These are phyloP conservation scores for Drosophila mimetica DNA, from an alignment of 2,888 invertebrate genomes.

Conservation along the genomic window DNA sequence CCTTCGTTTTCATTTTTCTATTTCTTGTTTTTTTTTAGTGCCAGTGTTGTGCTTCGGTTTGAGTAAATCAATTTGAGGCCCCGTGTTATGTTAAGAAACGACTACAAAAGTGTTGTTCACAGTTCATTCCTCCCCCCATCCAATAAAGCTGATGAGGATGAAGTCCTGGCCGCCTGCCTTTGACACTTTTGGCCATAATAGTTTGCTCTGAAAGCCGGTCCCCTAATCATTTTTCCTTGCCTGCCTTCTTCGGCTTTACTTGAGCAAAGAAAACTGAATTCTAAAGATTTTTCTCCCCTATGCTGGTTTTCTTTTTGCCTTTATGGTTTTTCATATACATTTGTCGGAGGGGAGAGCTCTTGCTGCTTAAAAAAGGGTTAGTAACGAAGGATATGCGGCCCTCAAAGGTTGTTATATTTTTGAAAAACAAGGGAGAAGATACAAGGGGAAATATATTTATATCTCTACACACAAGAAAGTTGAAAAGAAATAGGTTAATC, in stretches of 20 bases:
- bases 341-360: conserved; percentile 5
- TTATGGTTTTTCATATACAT: conserved; percentile 37
- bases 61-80: conserved; percentile 73
- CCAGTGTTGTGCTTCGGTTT: conserved; percentile 28
- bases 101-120: conserved; percentile 71
- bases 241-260: conserved; percentile 27
- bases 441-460: not conserved
- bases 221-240: conserved; percentile 22
- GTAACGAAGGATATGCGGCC: conserved; percentile 5
- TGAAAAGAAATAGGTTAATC: not conserved
- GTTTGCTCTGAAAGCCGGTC: conserved; percentile 51
- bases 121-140: conserved; percentile 68
- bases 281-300: conserved; percentile 47
- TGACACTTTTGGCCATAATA: conserved; percentile 72
- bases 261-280: conserved; percentile 36
- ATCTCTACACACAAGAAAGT: not conserved
- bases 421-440: conserved; percentile 2
- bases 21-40: not conserved
- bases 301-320: conserved; percentile 16
- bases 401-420: not conserved
- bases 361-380: conserved; percentile 14
- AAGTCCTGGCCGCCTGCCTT: conserved; percentile 53
- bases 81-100: conserved; percentile 52
- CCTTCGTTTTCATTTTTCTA: too few species aligned
- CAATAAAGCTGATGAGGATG: conserved; percentile 35